A percentile compares a stretch with the other conserved stretches of the same genome.
Conservation (phyloP, 92 coral and sea anemone species). For the Palythoa caribaeorum region DNA sequence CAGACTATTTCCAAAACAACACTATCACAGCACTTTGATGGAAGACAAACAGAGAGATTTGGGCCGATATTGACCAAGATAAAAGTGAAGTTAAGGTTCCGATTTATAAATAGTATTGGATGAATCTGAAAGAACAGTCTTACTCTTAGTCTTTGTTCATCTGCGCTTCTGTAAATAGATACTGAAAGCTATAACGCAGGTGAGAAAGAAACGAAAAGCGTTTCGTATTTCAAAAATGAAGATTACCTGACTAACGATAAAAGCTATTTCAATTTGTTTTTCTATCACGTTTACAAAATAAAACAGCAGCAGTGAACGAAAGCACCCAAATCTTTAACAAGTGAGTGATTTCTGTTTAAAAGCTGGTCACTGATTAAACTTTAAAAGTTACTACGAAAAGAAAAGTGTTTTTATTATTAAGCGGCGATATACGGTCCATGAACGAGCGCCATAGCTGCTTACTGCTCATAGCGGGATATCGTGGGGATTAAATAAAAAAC, state of each 20-base stretch:
- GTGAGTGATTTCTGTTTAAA: neutral
- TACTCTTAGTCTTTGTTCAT: conserved; percentile 28
- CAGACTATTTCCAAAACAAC: conserved; percentile 37
- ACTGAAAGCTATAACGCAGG: conserved; percentile 38
- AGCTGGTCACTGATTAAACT: neutral
- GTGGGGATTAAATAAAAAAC: neutral
- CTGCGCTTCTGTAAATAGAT: conserved; percentile 42
- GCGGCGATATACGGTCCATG: neutral
- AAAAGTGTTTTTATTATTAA: neutral
- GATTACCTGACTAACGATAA: neutral
- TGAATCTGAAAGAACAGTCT: conserved; percentile 22
- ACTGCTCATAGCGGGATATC: conserved; percentile 27
- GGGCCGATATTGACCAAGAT: conserved; percentile 26
- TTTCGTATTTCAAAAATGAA: conserved; percentile 39
- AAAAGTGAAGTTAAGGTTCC: conserved; percentile 41
- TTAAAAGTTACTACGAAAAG: neutral
- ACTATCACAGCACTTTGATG: conserved; percentile 30
- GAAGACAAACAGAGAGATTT: conserved; percentile 37
- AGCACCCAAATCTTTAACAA: neutral
- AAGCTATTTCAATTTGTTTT: neutral
- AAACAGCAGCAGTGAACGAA: neutral
- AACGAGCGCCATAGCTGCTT: neutral
- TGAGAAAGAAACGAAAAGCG: conserved; percentile 12
- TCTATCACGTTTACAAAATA: neutral
- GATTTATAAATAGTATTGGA: conserved; percentile 42